Percentiles rank a stretch among this genome's conserved stretches.
phyloP scores from a whole-genome alignment of 2,888 invertebrate genomes.

The Alviniconcha strummeri region DNA sequence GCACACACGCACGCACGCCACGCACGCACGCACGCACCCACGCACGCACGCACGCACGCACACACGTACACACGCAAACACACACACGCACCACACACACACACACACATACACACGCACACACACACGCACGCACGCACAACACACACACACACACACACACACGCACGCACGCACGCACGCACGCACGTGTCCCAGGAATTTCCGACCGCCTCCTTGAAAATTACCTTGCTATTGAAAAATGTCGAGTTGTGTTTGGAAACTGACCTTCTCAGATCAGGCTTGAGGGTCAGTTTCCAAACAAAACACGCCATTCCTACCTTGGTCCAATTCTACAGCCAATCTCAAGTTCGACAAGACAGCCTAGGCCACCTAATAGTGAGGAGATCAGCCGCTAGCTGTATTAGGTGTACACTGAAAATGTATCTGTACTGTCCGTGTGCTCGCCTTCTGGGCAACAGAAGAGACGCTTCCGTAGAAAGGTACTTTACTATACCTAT shows the following conservation, averaged over 20 bases:
- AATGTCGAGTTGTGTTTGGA: too few relatives aligned
- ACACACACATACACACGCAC: not conserved
- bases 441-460: too few relatives aligned
- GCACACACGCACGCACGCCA: not conserved
- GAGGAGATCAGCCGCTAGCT: too few relatives aligned
- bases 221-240: too few relatives aligned
- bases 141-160: not conserved
- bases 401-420: too few relatives aligned
- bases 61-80: not conserved
- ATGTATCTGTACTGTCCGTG: too few relatives aligned
- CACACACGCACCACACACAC: slow-evolving; percentile 17
- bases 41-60: not conserved
- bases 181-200: not conserved
- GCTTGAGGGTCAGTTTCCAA: not conserved
- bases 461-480: too few relatives aligned
- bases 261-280: too few relatives aligned
- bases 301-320: not conserved
- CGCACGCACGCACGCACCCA: not conserved
- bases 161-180: not conserved
- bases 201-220: not conserved
- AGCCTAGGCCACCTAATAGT: too few relatives aligned
- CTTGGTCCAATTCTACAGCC: not conserved
- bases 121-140: not conserved
- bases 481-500: too few relatives aligned
- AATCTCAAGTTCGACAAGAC: too few relatives aligned